Evolutionary conservation across 2,888 invertebrate species (phyloP).

Genomic region (Nomada fucata): DNA sequence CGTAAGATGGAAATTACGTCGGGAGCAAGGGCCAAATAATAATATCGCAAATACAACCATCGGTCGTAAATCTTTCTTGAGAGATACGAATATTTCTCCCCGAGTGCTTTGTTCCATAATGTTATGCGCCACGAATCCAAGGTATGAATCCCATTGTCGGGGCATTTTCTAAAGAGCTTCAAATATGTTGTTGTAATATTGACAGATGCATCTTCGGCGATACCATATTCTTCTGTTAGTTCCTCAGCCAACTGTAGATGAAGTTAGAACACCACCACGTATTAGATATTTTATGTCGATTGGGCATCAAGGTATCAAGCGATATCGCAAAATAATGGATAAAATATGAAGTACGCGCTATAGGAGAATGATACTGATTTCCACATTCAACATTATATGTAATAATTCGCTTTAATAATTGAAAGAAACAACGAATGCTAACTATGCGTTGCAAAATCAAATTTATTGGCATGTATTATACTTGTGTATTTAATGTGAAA

Average conservation of each 20-base stretch:
- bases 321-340: conserved; percentile 58
- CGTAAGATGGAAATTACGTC: conserved; percentile 89
- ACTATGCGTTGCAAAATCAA: neutral
- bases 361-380: conserved; percentile 56
- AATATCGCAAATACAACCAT: conserved; percentile 93
- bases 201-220: conserved; percentile 88
- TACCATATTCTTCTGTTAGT: conserved; percentile 88
- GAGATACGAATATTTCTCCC: conserved; percentile 89
- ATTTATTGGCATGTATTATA: neutral
- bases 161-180: conserved; percentile 91
- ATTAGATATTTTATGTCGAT: conserved; percentile 38
- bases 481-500: conserved; percentile 1
- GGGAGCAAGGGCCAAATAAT: conserved; percentile 89
- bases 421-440: conserved; percentile 1
- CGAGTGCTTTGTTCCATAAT: conserved; percentile 92
- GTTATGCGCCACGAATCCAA: conserved; percentile 91
- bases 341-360: conserved; percentile 62
- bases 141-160: conserved; percentile 90
- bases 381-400: conserved; percentile 66
- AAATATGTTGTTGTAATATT: conserved; percentile 89
- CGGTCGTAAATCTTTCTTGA: conserved; percentile 90
- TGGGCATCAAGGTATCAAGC: conserved; percentile 5
- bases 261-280: conserved; percentile 47
- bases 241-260: conserved; percentile 85
- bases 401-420: neutral